phyloP scores from a whole-genome alignment of 2,888 invertebrate species.

The Pogonocherus hispidulus region DNA sequence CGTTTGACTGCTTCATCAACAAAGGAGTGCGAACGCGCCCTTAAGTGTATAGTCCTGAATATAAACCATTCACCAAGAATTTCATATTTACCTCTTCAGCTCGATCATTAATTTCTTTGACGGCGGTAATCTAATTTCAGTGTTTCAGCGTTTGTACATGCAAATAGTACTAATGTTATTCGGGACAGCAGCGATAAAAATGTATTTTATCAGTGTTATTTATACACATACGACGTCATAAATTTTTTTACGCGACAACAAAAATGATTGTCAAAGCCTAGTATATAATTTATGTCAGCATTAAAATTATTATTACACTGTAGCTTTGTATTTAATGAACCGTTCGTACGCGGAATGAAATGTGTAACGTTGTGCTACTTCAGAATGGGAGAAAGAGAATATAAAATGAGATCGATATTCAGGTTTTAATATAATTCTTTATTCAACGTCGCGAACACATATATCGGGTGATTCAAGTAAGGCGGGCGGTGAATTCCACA shows the following conservation, averaged over 20 bases:
- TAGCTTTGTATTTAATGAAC: slow-evolving; percentile 9
- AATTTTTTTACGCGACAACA: background rate
- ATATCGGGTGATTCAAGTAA: too few species aligned
- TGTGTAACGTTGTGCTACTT: background rate
- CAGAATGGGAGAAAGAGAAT: background rate
- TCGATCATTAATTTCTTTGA: background rate
- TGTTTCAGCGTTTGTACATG: background rate
- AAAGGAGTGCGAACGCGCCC: too few species aligned
- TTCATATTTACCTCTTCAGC: too few species aligned
- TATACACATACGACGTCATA: background rate
- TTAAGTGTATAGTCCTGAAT: too few species aligned
- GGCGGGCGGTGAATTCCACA: too few species aligned
- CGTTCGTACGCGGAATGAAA: background rate
- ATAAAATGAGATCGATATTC: slow-evolving; percentile 3
- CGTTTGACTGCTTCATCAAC: too few species aligned
- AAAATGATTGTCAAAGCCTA: background rate
- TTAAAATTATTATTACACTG: slow-evolving; percentile 3
- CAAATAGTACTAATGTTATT: background rate
- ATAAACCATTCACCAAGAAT: too few species aligned
- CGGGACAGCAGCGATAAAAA: background rate
- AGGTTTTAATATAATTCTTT: background rate
- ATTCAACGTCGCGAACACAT: background rate
- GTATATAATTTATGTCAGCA: background rate
- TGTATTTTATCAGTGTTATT: background rate
- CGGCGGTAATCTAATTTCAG: background rate